Conservation (phyloP, 2,113 vertebrate genomes). For the Catharus fuscescens region DNA sequence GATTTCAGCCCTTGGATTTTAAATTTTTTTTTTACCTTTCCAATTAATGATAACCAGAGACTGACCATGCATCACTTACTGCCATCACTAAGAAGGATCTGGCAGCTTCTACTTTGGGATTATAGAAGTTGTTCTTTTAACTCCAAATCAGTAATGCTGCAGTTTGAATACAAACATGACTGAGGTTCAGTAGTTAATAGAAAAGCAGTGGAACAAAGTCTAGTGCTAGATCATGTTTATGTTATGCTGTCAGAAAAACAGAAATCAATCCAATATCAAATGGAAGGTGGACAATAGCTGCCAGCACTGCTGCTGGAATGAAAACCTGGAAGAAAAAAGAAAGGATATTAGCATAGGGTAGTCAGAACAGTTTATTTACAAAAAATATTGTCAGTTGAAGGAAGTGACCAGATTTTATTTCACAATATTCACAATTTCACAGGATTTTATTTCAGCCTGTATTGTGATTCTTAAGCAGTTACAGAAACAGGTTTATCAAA, state of each 20-base stretch:
- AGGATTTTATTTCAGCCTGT: background rate
- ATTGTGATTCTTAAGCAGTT: background rate
- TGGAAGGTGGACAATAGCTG: background rate
- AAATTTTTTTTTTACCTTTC: background rate
- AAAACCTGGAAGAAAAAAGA: background rate
- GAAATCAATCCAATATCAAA: conserved; percentile 4
- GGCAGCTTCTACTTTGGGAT: background rate
- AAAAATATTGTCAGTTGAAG: background rate
- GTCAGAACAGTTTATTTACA: background rate
- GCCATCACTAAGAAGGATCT: background rate
- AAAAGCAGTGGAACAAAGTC: background rate
- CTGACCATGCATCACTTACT: background rate
- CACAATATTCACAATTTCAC: background rate
- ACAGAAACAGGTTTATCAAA: background rate
- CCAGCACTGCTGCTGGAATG: conserved; percentile 2
- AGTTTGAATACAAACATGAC: background rate
- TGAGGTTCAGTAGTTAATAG: background rate
- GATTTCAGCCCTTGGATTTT: background rate
- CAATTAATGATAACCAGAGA: background rate
- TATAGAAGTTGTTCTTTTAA: background rate
- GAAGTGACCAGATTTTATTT: background rate
- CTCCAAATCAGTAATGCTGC: background rate
- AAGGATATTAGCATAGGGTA: background rate
- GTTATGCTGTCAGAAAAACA: background rate
- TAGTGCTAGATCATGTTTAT: background rate